A percentile compares a stretch with the other conserved stretches of the same genome.
Conservation (phyloP, 2,797 vertebrate species). For the Paratrypauchen microcephalus region DNA sequence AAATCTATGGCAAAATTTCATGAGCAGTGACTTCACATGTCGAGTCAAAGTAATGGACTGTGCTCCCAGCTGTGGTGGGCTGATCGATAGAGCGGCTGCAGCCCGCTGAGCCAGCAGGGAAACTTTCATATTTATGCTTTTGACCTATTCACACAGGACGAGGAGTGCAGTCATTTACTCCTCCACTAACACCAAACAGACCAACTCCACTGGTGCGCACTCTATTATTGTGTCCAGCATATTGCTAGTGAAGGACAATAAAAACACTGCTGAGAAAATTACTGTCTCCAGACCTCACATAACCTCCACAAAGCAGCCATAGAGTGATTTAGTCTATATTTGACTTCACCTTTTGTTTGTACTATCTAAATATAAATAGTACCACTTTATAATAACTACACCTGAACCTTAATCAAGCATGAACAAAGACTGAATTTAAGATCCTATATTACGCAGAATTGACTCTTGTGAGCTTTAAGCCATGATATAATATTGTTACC, state of each 20-base stretch:
- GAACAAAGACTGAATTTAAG: too few relatives aligned
- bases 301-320: slow-evolving; percentile 14
- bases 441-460: too few relatives aligned
- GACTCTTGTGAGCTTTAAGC: too few relatives aligned
- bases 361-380: too few relatives aligned
- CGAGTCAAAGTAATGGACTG: slow-evolving; percentile 48
- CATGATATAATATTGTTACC: too few relatives aligned
- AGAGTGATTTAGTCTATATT: neutral
- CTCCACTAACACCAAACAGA: slow-evolving; percentile 35
- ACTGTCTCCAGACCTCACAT: slow-evolving; percentile 17
- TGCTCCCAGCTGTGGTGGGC: slow-evolving; percentile 34
- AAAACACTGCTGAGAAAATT: slow-evolving; percentile 3
- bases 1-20: slow-evolving; percentile 40
- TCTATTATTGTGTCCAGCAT: neutral
- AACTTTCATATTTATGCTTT: slow-evolving; percentile 65
- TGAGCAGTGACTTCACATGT: slow-evolving; percentile 49
- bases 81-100: slow-evolving; percentile 57
- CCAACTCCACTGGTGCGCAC: slow-evolving; percentile 19
- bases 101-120: slow-evolving; percentile 60
- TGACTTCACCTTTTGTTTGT: neutral
- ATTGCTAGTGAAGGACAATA: slow-evolving; percentile 21
- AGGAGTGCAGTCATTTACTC: slow-evolving; percentile 31
- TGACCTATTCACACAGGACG: slow-evolving; percentile 59
- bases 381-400: too few relatives aligned
- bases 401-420: too few relatives aligned